Percentiles rank a stretch among this genome's conserved stretches.
phyloP scores from a whole-genome alignment of 2,888 invertebrate species.

The Stenolophus ochropezus region DNA sequence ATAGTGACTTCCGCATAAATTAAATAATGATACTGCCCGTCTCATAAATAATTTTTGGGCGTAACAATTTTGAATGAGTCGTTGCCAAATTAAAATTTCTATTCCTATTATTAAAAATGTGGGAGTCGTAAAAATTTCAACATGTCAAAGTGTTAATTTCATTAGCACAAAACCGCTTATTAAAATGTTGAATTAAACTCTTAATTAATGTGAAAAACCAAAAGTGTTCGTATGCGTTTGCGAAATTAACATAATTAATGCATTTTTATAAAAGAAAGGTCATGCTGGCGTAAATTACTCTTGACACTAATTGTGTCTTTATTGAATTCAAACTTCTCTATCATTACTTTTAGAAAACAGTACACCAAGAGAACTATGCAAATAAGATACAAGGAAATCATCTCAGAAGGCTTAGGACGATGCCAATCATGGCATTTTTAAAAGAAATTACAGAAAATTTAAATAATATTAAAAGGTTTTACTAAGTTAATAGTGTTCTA shows the following conservation, averaged over 20 bases:
- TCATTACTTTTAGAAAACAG: slow-evolving; percentile 22
- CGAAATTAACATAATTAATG: slow-evolving; percentile 49
- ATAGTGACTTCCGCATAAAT: too few species aligned
- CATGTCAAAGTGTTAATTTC: slow-evolving; percentile 24
- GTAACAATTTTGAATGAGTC: too few species aligned
- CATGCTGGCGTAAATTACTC: slow-evolving; percentile 45
- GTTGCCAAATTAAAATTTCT: neutral
- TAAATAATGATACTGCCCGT: too few species aligned
- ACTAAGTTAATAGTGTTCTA: too few species aligned
- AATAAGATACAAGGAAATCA: slow-evolving; percentile 8
- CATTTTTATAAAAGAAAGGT: slow-evolving; percentile 46
- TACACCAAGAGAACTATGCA: slow-evolving; percentile 14
- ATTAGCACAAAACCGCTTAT: slow-evolving; percentile 29
- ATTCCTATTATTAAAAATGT: slow-evolving; percentile 2
- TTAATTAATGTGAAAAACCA: slow-evolving; percentile 35
- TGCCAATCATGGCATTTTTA: neutral
- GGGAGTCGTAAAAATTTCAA: slow-evolving; percentile 19
- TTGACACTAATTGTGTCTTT: slow-evolving; percentile 47
- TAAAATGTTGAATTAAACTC: slow-evolving; percentile 37
- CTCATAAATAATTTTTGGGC: too few species aligned
- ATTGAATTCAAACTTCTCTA: slow-evolving; percentile 41
- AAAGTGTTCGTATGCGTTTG: slow-evolving; percentile 32
- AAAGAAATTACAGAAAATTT: too few species aligned
- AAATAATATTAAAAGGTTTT: too few species aligned
- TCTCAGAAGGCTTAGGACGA: neutral